phyloP scores from a whole-genome alignment of 2,113 vertebrate genomes.

The Nothoprocta pentlandii region DNA sequence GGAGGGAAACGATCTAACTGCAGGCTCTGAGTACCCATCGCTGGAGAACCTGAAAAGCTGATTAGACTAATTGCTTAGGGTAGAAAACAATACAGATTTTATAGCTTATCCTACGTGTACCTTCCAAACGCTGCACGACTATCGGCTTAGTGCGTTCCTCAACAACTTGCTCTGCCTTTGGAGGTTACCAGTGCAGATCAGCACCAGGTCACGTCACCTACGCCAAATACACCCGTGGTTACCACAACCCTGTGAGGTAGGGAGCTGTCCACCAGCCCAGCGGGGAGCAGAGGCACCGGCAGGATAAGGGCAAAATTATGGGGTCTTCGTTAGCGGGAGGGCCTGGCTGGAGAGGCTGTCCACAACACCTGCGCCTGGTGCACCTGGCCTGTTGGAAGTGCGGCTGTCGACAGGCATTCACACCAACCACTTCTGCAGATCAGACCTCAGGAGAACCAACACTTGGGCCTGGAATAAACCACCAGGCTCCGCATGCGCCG shows the following conservation, averaged over 20 bases:
- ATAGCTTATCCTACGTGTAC: background rate
- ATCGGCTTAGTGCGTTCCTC: background rate
- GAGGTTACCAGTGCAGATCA: background rate
- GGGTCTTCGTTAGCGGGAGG: background rate
- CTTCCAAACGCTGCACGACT: background rate
- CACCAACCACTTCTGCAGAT: background rate
- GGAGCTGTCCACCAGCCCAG: background rate
- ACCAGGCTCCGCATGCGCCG: background rate
- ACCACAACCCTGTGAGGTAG: background rate
- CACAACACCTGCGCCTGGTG: background rate
- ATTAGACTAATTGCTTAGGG: background rate
- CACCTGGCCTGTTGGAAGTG: background rate
- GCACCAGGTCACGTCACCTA: background rate
- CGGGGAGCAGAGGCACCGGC: background rate
- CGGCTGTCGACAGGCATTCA: background rate
- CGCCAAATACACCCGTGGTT: fast-evolving
- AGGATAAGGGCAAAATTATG: background rate
- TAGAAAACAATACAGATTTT: background rate
- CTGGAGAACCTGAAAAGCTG: background rate
- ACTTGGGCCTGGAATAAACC: background rate
- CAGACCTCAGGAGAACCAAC: background rate
- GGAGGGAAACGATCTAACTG: background rate
- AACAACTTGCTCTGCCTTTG: fast-evolving
- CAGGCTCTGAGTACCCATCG: background rate
- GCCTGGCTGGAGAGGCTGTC: background rate